phyloP scores from a whole-genome alignment of 2,888 invertebrate genomes.

The Eubasilissa splendida region DNA sequence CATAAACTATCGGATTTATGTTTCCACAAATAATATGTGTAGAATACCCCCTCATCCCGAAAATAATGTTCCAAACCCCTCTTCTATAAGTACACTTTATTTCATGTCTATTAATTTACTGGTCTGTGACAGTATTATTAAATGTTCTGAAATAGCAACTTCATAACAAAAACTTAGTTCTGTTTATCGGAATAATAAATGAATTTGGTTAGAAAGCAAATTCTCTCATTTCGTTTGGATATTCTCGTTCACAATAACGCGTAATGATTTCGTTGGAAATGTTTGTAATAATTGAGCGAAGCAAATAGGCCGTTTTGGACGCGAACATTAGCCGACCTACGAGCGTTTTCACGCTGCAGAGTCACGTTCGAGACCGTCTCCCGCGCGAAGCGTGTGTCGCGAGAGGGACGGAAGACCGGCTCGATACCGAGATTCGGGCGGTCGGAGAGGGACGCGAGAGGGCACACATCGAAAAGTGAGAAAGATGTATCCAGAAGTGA shows the following conservation, averaged over 20 bases:
- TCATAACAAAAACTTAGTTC: too few relatives aligned
- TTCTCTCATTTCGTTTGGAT: too few relatives aligned
- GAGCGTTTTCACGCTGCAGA: slow-evolving; percentile 43
- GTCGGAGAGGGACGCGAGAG: slow-evolving; percentile 64
- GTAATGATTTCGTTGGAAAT: slow-evolving; percentile 57
- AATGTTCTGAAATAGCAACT: too few relatives aligned
- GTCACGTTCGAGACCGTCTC: slow-evolving; percentile 51
- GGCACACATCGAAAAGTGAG: slow-evolving; percentile 71
- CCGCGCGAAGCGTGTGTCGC: slow-evolving; percentile 49
- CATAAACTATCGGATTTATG: too few relatives aligned
- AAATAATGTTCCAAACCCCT: too few relatives aligned
- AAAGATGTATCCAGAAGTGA: slow-evolving; percentile 80
- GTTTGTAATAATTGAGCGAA: not conserved
- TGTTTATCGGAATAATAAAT: too few relatives aligned
- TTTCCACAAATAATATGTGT: too few relatives aligned
- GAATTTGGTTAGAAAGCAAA: too few relatives aligned
- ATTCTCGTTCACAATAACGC: slow-evolving; percentile 55
- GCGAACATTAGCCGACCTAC: slow-evolving; percentile 43
- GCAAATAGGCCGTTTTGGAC: slow-evolving; percentile 49
- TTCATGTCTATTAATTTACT: too few relatives aligned
- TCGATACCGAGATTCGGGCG: slow-evolving; percentile 57
- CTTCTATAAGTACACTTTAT: too few relatives aligned
- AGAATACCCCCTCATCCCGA: too few relatives aligned
- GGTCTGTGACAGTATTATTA: too few relatives aligned
- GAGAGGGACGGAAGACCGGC: slow-evolving; percentile 63